A percentile compares a stretch with the other conserved stretches of the same genome.
Conservation (phyloP, 2,888 invertebrate species). For the Drosophila meridionalis region DNA sequence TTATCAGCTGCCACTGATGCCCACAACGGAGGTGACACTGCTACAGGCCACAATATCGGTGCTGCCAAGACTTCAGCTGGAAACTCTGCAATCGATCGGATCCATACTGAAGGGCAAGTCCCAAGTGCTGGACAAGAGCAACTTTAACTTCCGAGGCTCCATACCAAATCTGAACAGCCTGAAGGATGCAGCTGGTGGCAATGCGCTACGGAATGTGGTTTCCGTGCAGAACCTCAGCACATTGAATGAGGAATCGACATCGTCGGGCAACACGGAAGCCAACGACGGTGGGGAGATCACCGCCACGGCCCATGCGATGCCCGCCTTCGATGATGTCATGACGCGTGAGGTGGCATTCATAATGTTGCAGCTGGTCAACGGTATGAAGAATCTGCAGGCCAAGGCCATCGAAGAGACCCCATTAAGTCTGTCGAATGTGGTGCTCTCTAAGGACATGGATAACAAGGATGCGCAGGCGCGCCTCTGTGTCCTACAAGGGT, state of each 20-base stretch:
- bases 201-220: conserved; percentile 85
- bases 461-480: conserved; percentile 88
- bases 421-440: conserved; percentile 89
- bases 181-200: conserved; percentile 71
- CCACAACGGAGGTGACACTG: conserved; percentile 87
- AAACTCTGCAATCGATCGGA: conserved; percentile 90
- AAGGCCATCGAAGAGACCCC: conserved; percentile 93
- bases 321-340: conserved; percentile 86
- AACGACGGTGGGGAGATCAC: conserved; percentile 41
- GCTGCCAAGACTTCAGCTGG: conserved; percentile 90
- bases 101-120: conserved; percentile 87
- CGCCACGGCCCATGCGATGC: conserved; percentile 73
- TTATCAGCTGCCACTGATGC: conserved; percentile 87
- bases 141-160: conserved; percentile 85
- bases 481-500: conserved; percentile 92
- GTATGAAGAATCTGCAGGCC: conserved; percentile 92
- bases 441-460: conserved; percentile 89
- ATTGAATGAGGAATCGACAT: conserved; percentile 80
- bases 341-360: conserved; percentile 90
- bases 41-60: conserved; percentile 92
- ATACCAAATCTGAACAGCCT: conserved; percentile 83
- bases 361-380: conserved; percentile 92
- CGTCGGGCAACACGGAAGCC: conserved; percentile 22
- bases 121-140: conserved; percentile 84
- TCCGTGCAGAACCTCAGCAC: conserved; percentile 85